A percentile compares a stretch with the other conserved stretches of the same genome.
Conservation (phyloP, 2,888 invertebrate genomes). For the Tetropium fuscum region DNA sequence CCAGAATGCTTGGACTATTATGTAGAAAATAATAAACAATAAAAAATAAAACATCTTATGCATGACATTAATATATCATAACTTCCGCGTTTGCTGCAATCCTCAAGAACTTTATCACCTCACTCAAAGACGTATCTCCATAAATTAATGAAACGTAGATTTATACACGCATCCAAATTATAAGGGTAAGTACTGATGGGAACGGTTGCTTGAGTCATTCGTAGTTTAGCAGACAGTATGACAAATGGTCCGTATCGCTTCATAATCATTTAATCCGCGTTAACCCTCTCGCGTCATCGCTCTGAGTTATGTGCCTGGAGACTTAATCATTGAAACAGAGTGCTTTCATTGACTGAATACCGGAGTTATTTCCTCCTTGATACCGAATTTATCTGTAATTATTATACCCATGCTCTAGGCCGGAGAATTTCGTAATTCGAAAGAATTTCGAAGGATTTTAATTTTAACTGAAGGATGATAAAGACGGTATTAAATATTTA, state of each 20-base stretch:
- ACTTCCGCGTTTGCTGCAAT: too few relatives aligned
- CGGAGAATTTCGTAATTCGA: too few relatives aligned
- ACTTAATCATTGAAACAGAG: constrained; percentile 44
- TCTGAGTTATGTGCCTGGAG: constrained; percentile 52
- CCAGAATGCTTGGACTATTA: too few relatives aligned
- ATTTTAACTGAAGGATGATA: too few relatives aligned
- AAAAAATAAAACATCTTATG: too few relatives aligned
- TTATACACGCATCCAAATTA: constrained; percentile 16
- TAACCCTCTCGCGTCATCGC: constrained; percentile 66
- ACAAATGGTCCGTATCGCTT: constrained; percentile 66
- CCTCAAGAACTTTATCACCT: neutral
- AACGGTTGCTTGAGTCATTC: constrained; percentile 39
- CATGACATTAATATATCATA: too few relatives aligned
- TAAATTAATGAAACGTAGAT: constrained; percentile 17
- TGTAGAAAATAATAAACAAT: too few relatives aligned
- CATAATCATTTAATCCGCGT: constrained; percentile 67
- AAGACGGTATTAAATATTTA: too few relatives aligned
- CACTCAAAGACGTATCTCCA: neutral
- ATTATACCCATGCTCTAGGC: too few relatives aligned
- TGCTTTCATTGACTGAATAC: constrained; percentile 21
- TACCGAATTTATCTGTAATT: constrained; percentile 4
- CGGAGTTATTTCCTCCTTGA: neutral
- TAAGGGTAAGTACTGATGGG: constrained; percentile 30
- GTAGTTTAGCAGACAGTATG: constrained; percentile 60
- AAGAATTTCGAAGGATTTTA: too few relatives aligned